A percentile compares a stretch with the other conserved stretches of the same genome.
These are phyloP conservation scores for Egretta garzetta DNA, from an alignment of 2,113 vertebrate genomes.

Conservation along the genomic window DNA sequence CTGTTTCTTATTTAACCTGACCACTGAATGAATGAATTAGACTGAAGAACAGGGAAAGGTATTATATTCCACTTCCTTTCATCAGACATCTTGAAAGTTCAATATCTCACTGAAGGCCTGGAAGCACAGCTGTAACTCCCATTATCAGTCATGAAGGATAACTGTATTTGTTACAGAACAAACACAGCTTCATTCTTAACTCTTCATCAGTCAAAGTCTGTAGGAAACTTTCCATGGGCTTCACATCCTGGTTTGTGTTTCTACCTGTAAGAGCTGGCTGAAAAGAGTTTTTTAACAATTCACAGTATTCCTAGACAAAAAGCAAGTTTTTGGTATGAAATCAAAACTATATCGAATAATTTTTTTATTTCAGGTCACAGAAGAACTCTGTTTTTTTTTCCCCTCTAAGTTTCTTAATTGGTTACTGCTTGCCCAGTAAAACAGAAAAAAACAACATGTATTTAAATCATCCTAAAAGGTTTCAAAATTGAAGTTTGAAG, in stretches of 20 bases:
- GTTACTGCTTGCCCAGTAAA: not conserved
- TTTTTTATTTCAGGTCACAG: not conserved
- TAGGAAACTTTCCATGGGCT: not conserved
- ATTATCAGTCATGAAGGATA: not conserved
- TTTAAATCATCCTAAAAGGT: not conserved
- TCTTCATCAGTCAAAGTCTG: not conserved
- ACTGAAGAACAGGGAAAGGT: not conserved
- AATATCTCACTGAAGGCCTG: not conserved
- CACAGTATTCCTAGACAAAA: not conserved
- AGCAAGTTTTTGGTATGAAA: not conserved
- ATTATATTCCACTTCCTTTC: conserved; percentile 30
- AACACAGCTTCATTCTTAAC: not conserved
- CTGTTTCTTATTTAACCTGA: conserved; percentile 24
- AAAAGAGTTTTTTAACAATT: not conserved
- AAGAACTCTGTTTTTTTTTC: not conserved
- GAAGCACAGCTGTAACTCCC: conserved; percentile 19
- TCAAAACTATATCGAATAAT: not conserved
- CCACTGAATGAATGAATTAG: not conserved
- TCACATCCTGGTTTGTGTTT: not conserved
- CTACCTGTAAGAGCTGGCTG: not conserved
- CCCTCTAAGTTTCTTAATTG: not conserved
- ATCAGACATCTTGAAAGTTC: not conserved
- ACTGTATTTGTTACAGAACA: conserved; percentile 1
- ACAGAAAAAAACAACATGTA: not conserved
- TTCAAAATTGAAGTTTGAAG: not conserved